Evolutionary conservation across 1,140 invertebrate genomes (phyloP), one percentile per base, ranked within the genome.

Genomic region (Sarcophaga peregrina): DNA sequence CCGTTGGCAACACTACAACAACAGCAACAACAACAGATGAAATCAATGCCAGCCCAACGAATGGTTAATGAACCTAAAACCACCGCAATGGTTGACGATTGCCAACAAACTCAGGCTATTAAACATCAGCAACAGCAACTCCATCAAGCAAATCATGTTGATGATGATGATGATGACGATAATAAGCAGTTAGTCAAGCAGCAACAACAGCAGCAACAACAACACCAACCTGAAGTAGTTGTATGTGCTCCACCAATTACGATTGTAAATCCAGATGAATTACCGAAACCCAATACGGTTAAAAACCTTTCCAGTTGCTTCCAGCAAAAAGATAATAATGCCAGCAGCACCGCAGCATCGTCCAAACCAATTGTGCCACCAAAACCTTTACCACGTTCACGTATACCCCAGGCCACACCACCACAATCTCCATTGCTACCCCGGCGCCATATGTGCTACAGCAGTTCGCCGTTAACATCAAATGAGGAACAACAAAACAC

Each of bases 201-300:
- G 52, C 82, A 73, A 54, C 72, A 52, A 76, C 48, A 73, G 10
- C 75, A 80, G 52, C 82, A 72, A 45, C 80, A 83, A 48, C 83
- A 72, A 20, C 68, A 74, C 9, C 83, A 76, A 20, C 25, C 80
- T 20, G 88, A 89, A 81, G 85, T 89, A 73, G 86, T 88, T 3
- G 85, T 88, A 81, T 89, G 88, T 83, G 87, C 87, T 46, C 88
- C 88, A 15, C 86, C 88, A 13, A 83, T 87, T 73, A 89, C 88
- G n/a, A 86, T 89, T 52, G 86, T 89, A 8, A 84, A 87, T 81
- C 85, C 87, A 52, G 86, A 89, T 17, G 88, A 89, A 83, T 83
- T 89, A 82, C 88, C 88, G 47, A 89, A 89, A 58, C 86, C 88
- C 0, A 89, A 89, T 62, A 89, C 88, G 8, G 88, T 89, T 6